Percentiles rank a stretch among this genome's conserved stretches.
phyloP scores from a whole-genome alignment of 2,888 invertebrate species.

The Thecophora atra region DNA sequence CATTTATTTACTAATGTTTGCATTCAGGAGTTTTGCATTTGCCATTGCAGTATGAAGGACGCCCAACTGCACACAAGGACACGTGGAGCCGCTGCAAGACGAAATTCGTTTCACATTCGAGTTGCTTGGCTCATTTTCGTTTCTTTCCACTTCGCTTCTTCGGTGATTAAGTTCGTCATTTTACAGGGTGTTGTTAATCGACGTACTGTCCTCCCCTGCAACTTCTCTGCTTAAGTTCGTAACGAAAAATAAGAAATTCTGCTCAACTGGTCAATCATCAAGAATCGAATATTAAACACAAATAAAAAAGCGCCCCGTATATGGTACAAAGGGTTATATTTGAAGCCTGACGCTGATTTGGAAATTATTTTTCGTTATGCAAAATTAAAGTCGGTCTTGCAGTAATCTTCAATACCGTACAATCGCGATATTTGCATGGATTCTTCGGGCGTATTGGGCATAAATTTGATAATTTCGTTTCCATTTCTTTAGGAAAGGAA shows the following conservation, averaged over 20 bases:
- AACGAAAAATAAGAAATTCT: conserved; percentile 5
- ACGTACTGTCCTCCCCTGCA: conserved; percentile 21
- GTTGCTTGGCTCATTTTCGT: conserved; percentile 4
- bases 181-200: conserved; percentile 11
- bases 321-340: conserved; percentile 23
- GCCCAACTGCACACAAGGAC: neutral
- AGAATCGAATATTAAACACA: conserved; percentile 43
- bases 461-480: too few relatives aligned
- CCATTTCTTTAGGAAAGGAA: too few relatives aligned
- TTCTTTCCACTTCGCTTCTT: neutral
- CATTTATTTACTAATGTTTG: neutral
- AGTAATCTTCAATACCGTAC: too few relatives aligned
- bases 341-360: conserved; percentile 7
- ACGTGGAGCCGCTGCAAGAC: neutral
- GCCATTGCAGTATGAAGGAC: neutral
- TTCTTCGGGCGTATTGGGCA: too few relatives aligned
- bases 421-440: too few relatives aligned
- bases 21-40: neutral
- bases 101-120: neutral
- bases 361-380: neutral
- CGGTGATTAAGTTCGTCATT: neutral
- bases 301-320: conserved; percentile 30
- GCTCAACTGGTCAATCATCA: conserved; percentile 51
- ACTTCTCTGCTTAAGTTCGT: conserved; percentile 35
- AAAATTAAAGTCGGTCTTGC: too few relatives aligned